These are phyloP conservation scores for Meta bourneti DNA, from an alignment of 2,888 invertebrate genomes.

Conservation along the genomic window DNA sequence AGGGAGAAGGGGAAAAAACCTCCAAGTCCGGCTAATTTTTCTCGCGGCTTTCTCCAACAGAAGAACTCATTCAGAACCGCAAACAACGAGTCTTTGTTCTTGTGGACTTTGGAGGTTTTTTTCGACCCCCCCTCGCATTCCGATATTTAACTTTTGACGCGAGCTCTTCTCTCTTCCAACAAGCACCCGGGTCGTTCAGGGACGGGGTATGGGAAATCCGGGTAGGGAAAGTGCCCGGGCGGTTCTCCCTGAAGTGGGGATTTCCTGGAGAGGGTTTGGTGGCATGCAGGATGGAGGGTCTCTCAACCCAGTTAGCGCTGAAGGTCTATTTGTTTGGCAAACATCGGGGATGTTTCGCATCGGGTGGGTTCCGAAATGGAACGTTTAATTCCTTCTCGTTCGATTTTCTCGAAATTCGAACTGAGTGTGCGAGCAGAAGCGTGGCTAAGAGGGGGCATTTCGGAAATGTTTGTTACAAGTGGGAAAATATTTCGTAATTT, in stretches of 20 bases:
- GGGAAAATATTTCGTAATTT: no score
- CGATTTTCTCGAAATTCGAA: background rate
- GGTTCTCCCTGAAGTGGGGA: background rate
- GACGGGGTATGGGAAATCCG: background rate
- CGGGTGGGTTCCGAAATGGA: background rate
- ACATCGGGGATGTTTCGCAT: background rate
- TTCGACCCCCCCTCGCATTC: background rate
- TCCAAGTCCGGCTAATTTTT: slow-evolving; percentile 37
- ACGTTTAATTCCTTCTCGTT: background rate
- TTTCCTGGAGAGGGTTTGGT: background rate
- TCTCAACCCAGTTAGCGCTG: background rate
- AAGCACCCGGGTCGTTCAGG: background rate
- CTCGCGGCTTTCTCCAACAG: slow-evolving; percentile 44
- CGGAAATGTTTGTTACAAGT: no score
- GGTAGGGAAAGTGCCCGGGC: background rate
- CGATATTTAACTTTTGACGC: slow-evolving; percentile 62
- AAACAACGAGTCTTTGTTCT: slow-evolving; percentile 51
- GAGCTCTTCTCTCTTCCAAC: slow-evolving; percentile 12
- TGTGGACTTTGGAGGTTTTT: background rate
- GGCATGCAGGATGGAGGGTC: background rate
- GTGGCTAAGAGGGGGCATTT: no score
- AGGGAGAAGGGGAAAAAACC: background rate
- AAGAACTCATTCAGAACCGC: slow-evolving; percentile 12
- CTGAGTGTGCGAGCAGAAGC: no score
- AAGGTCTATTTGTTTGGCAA: background rate